Evolutionary conservation across 2,888 invertebrate genomes (phyloP).

Genomic region (Chrysolina americana): DNA sequence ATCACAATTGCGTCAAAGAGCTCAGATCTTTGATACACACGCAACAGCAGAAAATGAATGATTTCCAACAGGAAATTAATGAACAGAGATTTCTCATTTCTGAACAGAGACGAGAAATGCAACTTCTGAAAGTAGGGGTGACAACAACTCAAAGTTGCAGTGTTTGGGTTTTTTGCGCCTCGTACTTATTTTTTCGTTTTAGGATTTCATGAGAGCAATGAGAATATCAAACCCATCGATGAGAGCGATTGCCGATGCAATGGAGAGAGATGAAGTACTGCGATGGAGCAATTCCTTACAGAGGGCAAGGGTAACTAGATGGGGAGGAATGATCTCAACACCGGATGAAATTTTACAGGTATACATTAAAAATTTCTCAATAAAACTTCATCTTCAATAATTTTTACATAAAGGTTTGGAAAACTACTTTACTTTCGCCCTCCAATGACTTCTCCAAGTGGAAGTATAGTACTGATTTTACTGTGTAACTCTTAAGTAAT

Average conservation of each 20-base stretch:
- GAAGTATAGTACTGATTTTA: too few species aligned
- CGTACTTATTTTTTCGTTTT: conserved; percentile 46
- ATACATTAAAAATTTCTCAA: conserved; percentile 38
- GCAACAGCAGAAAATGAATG: conserved; percentile 88
- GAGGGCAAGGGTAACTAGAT: conserved; percentile 91
- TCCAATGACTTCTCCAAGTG: too few species aligned
- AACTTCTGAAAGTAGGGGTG: conserved; percentile 82
- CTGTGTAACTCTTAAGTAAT: too few species aligned
- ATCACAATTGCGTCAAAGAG: conserved; percentile 95
- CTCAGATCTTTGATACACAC: conserved; percentile 86
- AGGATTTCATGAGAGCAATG: conserved; percentile 95
- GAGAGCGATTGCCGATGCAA: conserved; percentile 92
- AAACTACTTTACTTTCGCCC: too few species aligned
- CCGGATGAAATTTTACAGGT: conserved; percentile 95
- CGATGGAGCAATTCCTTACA: conserved; percentile 89
- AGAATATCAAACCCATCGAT: conserved; percentile 92
- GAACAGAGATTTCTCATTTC: conserved; percentile 90
- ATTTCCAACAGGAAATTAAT: conserved; percentile 88
- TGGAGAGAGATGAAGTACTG: conserved; percentile 94
- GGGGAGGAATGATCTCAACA: conserved; percentile 99
- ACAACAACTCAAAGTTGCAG: too few species aligned
- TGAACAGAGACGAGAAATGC: conserved; percentile 91
- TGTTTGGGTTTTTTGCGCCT: too few species aligned
- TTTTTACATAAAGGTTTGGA: too few species aligned
- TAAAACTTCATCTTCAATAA: too few species aligned